Percentiles rank a stretch among this genome's conserved stretches.
phyloP scores from a whole-genome alignment of 2,797 vertebrate genomes.

The Liasis olivaceus region DNA sequence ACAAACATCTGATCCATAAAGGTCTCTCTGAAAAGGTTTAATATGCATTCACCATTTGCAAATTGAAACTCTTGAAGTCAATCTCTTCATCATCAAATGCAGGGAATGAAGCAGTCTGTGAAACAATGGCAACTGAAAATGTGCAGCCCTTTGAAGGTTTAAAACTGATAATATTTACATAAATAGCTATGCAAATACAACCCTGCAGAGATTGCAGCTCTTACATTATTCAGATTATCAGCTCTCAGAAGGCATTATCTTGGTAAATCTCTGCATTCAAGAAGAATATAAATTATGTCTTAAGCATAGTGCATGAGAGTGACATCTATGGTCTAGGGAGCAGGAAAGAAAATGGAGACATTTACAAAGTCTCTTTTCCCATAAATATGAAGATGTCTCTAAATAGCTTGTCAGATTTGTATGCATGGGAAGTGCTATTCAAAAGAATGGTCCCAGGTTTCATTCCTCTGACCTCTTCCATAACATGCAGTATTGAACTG shows the following conservation, averaged over 20 bases:
- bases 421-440: neutral
- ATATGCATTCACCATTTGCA: slow-evolving; percentile 28
- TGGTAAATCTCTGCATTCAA: slow-evolving; percentile 23
- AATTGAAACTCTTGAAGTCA: slow-evolving; percentile 45
- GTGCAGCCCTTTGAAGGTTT: slow-evolving; percentile 38
- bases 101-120: slow-evolving; percentile 40
- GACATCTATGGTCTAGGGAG: neutral
- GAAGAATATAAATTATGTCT: slow-evolving; percentile 18
- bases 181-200: slow-evolving; percentile 36
- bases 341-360: rapidly evolving
- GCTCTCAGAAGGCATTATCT: slow-evolving; percentile 40
- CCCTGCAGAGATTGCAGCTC: slow-evolving; percentile 33
- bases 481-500: neutral
- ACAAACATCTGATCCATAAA: slow-evolving; percentile 8
- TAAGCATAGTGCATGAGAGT: neutral
- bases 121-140: slow-evolving; percentile 29
- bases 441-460: neutral
- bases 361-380: neutral
- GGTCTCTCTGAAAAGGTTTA: slow-evolving; percentile 31
- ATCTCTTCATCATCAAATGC: slow-evolving; percentile 35
- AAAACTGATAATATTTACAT: slow-evolving; percentile 51
- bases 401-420: neutral
- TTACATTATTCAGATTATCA: slow-evolving; percentile 35
- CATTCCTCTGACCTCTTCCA: neutral
- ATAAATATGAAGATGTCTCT: neutral